Evolutionary conservation across 1,140 invertebrate species (phyloP), one percentile per base, ranked within the genome.

Genomic region (Macrobrachium rosenbergii): DNA sequence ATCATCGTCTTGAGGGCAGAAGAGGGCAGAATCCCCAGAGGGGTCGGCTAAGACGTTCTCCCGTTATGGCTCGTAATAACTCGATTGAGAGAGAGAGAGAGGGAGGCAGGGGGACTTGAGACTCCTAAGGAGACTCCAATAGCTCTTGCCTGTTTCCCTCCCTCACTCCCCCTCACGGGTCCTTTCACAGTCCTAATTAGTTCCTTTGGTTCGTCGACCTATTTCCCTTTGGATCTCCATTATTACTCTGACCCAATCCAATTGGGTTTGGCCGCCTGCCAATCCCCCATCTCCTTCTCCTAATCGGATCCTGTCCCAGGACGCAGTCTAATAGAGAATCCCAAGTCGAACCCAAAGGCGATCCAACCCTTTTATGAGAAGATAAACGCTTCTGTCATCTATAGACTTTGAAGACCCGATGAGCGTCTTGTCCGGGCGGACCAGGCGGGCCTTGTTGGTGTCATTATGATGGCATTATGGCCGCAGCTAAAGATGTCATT

Each of bases 211-310:
- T 69, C 81, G 78, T 67, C 78, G 43, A 16, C 59, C 85, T 75
- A 59, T 79, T 75, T 87, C 85, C 85, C 83, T 64, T 83, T 45
- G 63, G 83, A 79, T 69, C 60, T 69, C 84, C 77, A 86, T 86
- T 86, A 86, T 86, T 86, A 86, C 84, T 86, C 62, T 86, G 84
- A 86, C 84, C 84, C 79, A 86, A 86, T 86, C 77, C 84, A 86
- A 86, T 86, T 86, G 84, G 64, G 84, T 81, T 77, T 62, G 77
- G 67, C 84, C 84, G 84, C 77, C 84, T 86, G 84, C 84, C 84
- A 86, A 86, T 80, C 76, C 77, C 52, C 77, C 67, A 86, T 86
- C 84, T 80, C 84, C 84, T 86, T 86, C 84, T 80, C 84, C 84
- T 86, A 86, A 86, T 86, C 84, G 84, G 84, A 86, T 86, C 84